A percentile compares a stretch with the other conserved stretches of the same genome.
Evolutionary conservation across 2,888 invertebrate genomes (phyloP).

Genomic region (Thereva unica): DNA sequence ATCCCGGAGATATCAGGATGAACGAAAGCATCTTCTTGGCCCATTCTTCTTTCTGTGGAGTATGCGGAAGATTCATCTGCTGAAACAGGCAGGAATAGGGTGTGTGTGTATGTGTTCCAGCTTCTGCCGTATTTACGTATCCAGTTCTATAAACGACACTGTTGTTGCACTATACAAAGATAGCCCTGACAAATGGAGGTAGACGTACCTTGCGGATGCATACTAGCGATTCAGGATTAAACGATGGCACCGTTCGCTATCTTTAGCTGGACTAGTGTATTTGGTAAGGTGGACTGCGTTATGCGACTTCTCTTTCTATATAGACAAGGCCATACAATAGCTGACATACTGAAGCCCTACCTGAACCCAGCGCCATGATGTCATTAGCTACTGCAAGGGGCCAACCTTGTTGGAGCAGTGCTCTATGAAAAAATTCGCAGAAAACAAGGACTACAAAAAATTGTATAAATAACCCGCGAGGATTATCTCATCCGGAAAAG

Average conservation of each 20-base stretch:
- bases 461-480: slow-evolving; percentile 47
- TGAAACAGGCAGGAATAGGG: not conserved
- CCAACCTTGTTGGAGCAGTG: no score
- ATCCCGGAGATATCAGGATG: not conserved
- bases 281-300: slow-evolving; percentile 19
- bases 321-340: not conserved
- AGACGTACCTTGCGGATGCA: slow-evolving; percentile 19
- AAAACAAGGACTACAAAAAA: slow-evolving; percentile 28
- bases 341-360: not conserved
- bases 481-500: slow-evolving; percentile 49
- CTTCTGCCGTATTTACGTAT: not conserved
- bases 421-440: not conserved
- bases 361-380: not conserved
- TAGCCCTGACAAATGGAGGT: slow-evolving; percentile 25
- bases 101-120: not conserved
- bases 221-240: slow-evolving; percentile 21
- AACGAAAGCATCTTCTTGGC: slow-evolving; percentile 12
- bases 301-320: not conserved
- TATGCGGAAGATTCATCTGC: not conserved
- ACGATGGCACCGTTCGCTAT: slow-evolving; percentile 23
- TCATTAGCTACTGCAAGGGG: no score
- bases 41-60: slow-evolving; percentile 6
- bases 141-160: not conserved
- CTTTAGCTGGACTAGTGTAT: slow-evolving; percentile 19
- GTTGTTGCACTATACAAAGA: not conserved